These are phyloP conservation scores for Drosophila suzukii DNA, from an alignment of 1,140 invertebrate species.

Conservation along the genomic window DNA sequence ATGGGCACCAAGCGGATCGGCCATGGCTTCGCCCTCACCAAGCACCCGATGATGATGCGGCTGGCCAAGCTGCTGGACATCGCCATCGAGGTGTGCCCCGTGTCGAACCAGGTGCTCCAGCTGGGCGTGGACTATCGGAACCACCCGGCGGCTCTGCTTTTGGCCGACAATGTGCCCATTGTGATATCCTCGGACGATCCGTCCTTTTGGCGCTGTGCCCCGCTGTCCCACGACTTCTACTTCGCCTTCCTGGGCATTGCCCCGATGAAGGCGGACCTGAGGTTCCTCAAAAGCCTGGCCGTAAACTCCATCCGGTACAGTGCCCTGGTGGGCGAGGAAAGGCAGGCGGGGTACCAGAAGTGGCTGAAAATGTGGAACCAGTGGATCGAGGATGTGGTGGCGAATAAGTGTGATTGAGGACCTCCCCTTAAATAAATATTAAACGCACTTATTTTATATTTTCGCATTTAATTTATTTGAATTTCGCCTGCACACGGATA, in stretches of 20 bases:
- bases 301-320: conserved; percentile 90
- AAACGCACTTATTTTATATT: neutral
- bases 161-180: conserved; percentile 87
- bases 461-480: conserved; percentile 52
- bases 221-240: conserved; percentile 93
- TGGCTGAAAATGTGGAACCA: conserved; percentile 69
- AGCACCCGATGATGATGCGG: conserved; percentile 89
- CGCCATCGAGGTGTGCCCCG: conserved; percentile 92
- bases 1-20: conserved; percentile 90
- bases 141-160: conserved; percentile 89
- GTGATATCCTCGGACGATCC: conserved; percentile 90
- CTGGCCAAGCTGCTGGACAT: conserved; percentile 87
- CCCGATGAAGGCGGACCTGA: conserved; percentile 88
- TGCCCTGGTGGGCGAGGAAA: conserved; percentile 56
- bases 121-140: conserved; percentile 91
- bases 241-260: conserved; percentile 92
- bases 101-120: conserved; percentile 91
- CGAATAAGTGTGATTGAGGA: neutral
- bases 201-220: conserved; percentile 89
- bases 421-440: neutral
- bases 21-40: conserved; percentile 88
- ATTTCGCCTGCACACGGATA: conserved; percentile 38
- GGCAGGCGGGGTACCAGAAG: conserved; percentile 44
- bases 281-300: conserved; percentile 90
- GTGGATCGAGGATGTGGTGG: conserved; percentile 52